Evolutionary conservation across 2,797 vertebrate genomes (phyloP).

Genomic region (Pseudopleuronectes americanus): DNA sequence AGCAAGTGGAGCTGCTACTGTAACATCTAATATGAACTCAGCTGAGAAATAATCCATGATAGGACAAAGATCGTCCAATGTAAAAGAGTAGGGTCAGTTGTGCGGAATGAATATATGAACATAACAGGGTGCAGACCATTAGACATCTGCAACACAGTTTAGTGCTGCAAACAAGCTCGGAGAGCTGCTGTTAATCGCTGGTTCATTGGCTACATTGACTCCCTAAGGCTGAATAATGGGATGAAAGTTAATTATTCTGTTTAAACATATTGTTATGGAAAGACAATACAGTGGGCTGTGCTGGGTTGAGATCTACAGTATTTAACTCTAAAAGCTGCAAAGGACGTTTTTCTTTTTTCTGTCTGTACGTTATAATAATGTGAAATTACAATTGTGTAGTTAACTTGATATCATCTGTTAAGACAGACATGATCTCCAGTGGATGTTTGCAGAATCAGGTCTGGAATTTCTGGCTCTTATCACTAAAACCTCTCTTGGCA

Average conservation of each 20-base stretch:
- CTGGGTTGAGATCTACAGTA: neutral
- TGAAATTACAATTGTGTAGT: too few species aligned
- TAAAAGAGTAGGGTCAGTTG: slow-evolving; percentile 27
- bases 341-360: neutral
- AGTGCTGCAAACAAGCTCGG: slow-evolving; percentile 37
- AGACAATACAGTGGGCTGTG: slow-evolving; percentile 15
- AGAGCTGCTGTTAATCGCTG: slow-evolving; percentile 8
- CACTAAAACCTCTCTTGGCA: too few species aligned
- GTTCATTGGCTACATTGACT: slow-evolving; percentile 11
- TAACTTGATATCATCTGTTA: too few species aligned
- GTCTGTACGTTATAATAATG: too few species aligned
- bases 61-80: slow-evolving; percentile 8
- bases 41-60: slow-evolving; percentile 32
- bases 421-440: too few species aligned
- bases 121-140: slow-evolving; percentile 30
- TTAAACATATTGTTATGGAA: slow-evolving; percentile 13
- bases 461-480: too few species aligned
- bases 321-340: neutral
- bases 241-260: slow-evolving; percentile 33
- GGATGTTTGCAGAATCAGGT: too few species aligned
- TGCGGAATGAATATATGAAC: slow-evolving; percentile 42
- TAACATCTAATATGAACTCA: slow-evolving; percentile 42
- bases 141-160: slow-evolving; percentile 20
- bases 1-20: slow-evolving; percentile 30
- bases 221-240: slow-evolving; percentile 23